Evolutionary conservation across 2,888 invertebrate species (phyloP), one percentile per base, ranked within the genome.

Genomic region (Parochlus steinenii): DNA sequence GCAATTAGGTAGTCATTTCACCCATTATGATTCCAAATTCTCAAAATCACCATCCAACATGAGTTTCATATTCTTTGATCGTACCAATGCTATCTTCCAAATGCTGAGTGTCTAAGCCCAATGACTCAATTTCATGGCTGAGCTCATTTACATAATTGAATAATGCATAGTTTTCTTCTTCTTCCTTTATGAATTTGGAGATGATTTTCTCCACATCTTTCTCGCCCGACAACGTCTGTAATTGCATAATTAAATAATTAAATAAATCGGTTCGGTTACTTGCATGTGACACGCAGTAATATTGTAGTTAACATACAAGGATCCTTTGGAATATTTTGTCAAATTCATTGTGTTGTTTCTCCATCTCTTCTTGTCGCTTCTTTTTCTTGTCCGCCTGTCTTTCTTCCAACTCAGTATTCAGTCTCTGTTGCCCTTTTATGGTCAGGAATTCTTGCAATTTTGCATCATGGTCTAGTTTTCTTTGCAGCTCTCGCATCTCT

Each of bases 91-190:
- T 71, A 15, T 61, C 53, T 23, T 67, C 65, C 7, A 82, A 53
- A 42, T 67, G 63, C 31, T 67, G 66, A 0, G 82, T 74, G 34
- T 67, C 69, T 43, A 77, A 74, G 44, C 74, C 74, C 3, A 83
- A 52, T 26, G 69, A 64, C 53, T 85, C 83, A 38, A 85, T 64
- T 54, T 86, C 82, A 26, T 73, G 77, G 54, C 89, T 87, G 39
- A 90, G 65, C 51, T 87, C 85, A 52, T 86, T 89, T 24, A 90
- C 81, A 51, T 85, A 89, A 56, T 78, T 85, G 53, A 90, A 92
- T 1, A 86, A 65, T 0, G 89, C 85, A 54, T 89, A 90, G 61
- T 90, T 92, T 53, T 83, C 82, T 46, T 85, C 85, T 50, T 90
- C 90, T 40, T 81, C 74, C 20, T 78, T 71, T n/a, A 75, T 67